Evolutionary conservation across 1,140 invertebrate species (phyloP).

Genomic region (Pemphigus obesinymphae): DNA sequence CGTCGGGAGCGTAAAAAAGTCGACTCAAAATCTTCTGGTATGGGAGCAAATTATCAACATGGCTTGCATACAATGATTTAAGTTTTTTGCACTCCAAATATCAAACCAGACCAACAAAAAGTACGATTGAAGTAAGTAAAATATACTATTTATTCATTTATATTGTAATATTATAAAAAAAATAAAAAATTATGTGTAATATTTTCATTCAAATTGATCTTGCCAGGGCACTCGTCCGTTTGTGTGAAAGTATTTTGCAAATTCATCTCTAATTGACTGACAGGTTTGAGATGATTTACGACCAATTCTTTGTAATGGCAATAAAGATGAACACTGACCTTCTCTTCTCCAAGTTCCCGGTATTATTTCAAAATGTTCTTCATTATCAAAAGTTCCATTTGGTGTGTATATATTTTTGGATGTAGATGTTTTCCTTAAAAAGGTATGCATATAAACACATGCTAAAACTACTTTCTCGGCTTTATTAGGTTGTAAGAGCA

Average conservation of each 20-base stretch:
- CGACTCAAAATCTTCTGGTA: too few species aligned
- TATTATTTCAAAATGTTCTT: background rate
- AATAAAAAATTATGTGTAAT: background rate
- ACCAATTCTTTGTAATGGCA: background rate
- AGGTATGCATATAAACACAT: slow-evolving; percentile 35
- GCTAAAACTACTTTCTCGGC: slow-evolving; percentile 34
- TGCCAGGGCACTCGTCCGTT: background rate
- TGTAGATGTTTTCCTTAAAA: background rate
- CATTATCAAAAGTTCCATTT: background rate
- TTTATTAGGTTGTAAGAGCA: slow-evolving; percentile 37
- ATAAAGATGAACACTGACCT: background rate
- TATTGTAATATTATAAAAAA: background rate
- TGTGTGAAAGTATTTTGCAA: background rate
- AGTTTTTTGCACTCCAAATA: background rate
- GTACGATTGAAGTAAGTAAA: background rate
- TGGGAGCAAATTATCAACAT: too few species aligned
- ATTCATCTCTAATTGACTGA: background rate
- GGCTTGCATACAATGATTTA: background rate
- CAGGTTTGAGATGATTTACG: background rate
- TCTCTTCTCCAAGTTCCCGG: background rate
- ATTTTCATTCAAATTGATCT: background rate
- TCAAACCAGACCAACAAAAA: background rate
- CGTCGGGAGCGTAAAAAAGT: too few species aligned
- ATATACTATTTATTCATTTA: background rate
- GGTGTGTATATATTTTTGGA: slow-evolving; percentile 15